Base-by-base conservation (phyloP, 2,113 vertebrate genomes). In the Ailurus styani region DNA sequence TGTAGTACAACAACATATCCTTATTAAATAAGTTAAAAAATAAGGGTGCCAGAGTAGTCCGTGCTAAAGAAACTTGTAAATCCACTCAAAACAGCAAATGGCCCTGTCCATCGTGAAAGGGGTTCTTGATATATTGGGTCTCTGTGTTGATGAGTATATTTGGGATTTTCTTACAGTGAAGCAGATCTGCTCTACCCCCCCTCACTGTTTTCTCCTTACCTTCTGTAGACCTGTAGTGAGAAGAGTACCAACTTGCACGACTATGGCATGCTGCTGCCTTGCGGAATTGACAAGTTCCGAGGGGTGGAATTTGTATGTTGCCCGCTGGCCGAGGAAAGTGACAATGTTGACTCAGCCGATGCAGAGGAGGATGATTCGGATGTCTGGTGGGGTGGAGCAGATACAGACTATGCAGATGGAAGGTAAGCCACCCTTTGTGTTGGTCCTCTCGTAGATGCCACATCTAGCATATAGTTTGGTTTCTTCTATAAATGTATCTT, bases 271-370 rank as follows among this genome's bases (percentile, higher is more conserved):
- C 98, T 99, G 98, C 98, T 99, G 98, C 99, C 99, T 0, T 99
- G 99, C 42, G 99, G 99, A 66, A 99, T 99, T 0, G 99, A 99
- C 98, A 99, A 99, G 93, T 99, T 99, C 98, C 99, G 99, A 31
- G 99, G 99, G 0, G 99, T 99, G 66, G 99, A 99, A 98, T 99
- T 99, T 6, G 99, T 99, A 7, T 99, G 99, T 97, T 99, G 99
- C 97, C 99, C 99, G 0, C 95, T 99, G 96, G 98, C 99, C 0
- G 98, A 99, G 0, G 99, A 99, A 91, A 99, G 98, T 0, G 99
- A 99, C 97, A 99, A 98, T 0, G 96, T 99, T 0, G 99, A 99
- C 94, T 99, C 99, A 13, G 98, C 99, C 0, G 99, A 99, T 18
- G 99, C 99, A 4, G 99, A 99, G 57, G 99, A 99, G 13, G 99